phyloP scores from a whole-genome alignment of 2,797 vertebrate species.

The Sebastolobus altivelis region DNA sequence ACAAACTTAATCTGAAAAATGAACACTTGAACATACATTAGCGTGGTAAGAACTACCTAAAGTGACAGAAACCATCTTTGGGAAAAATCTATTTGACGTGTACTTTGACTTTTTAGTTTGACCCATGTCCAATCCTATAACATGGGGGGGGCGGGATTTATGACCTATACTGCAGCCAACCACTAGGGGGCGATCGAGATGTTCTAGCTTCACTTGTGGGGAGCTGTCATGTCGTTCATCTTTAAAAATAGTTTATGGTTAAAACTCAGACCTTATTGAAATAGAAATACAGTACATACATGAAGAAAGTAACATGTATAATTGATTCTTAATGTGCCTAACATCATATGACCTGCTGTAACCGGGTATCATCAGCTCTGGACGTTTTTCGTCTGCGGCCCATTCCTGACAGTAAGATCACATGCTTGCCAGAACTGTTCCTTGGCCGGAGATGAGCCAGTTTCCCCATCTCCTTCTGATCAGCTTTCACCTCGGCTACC shows the following conservation, averaged over 20 bases:
- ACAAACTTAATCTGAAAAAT: neutral
- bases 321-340: neutral
- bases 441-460: conserved; percentile 46
- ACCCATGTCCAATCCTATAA: accelerated
- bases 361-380: neutral
- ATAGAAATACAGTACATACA: neutral
- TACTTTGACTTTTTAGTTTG: neutral
- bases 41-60: accelerated
- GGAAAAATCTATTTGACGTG: neutral
- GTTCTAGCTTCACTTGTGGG: too few relatives aligned
- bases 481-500: conserved; percentile 59
- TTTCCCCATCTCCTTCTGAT: conserved; percentile 55
- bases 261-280: neutral
- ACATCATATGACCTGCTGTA: neutral
- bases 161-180: neutral
- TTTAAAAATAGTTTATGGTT: neutral
- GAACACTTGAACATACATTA: too few relatives aligned
- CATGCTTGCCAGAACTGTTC: conserved; percentile 36
- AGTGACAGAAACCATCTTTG: too few relatives aligned
- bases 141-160: neutral
- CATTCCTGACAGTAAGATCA: conserved; percentile 31
- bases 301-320: neutral
- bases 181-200: too few relatives aligned
- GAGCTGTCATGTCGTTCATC: neutral
- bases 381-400: neutral